Percentiles rank a stretch among this genome's conserved stretches.
phyloP scores from a whole-genome alignment of 2,113 vertebrate genomes.

The Nyctereutes procyonoides region DNA sequence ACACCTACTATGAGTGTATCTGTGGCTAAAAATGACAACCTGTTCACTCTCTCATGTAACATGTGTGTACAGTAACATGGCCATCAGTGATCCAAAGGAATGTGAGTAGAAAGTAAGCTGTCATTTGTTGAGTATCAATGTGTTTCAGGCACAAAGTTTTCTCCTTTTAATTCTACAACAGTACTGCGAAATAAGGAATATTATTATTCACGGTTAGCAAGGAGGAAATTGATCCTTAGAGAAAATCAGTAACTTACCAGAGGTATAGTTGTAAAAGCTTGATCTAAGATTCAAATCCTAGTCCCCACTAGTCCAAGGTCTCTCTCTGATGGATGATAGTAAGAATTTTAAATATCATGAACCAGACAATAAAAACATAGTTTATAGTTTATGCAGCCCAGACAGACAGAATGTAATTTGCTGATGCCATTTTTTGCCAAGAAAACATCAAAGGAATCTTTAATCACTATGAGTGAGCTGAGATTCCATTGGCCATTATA shows the following conservation, averaged over 20 bases:
- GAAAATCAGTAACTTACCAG: conserved; percentile 9
- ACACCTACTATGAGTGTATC: background rate
- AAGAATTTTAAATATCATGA: conserved; percentile 55
- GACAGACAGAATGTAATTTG: conserved; percentile 69
- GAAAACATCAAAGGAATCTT: conserved; percentile 70
- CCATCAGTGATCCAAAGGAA: background rate
- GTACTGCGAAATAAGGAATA: background rate
- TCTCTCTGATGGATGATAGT: background rate
- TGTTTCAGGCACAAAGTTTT: background rate
- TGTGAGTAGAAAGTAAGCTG: background rate
- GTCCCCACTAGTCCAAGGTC: background rate
- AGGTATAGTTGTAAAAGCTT: background rate
- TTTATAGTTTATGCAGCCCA: conserved; percentile 35
- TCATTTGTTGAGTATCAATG: background rate
- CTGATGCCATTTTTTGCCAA: conserved; percentile 70
- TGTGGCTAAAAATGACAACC: background rate
- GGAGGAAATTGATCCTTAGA: conserved; percentile 5
- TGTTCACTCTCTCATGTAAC: background rate
- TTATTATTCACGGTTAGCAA: conserved; percentile 9
- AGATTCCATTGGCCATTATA: conserved; percentile 50
- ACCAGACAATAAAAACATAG: conserved; percentile 56
- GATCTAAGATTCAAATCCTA: conserved; percentile 41
- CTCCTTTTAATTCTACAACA: conserved; percentile 36
- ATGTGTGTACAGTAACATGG: background rate
- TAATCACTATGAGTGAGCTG: conserved; percentile 58